Conservation (phyloP, 2,797 vertebrate genomes). For the Hapalemur alaotrensis region DNA sequence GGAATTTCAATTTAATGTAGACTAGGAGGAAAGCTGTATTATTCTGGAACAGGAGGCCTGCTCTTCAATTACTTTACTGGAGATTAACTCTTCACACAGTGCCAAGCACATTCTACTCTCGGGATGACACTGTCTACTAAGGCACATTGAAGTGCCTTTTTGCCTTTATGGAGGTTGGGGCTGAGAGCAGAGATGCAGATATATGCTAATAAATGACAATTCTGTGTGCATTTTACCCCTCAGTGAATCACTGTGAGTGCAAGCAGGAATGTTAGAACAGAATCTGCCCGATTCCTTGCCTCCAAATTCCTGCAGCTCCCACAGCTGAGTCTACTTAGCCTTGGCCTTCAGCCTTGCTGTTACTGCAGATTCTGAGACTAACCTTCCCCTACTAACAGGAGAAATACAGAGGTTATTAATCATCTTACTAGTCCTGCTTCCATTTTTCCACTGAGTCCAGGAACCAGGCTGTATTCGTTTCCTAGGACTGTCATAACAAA, state of each 20-base stretch:
- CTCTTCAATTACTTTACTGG: neutral
- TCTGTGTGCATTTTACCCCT: neutral
- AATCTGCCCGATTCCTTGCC: neutral
- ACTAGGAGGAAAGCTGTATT: neutral
- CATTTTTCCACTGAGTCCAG: neutral
- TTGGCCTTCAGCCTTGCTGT: neutral
- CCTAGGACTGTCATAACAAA: neutral
- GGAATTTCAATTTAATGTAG: neutral
- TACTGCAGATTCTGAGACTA: neutral
- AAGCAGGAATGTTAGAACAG: too few relatives aligned
- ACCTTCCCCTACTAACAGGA: neutral
- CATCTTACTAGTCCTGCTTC: neutral
- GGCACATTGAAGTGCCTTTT: neutral
- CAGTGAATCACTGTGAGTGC: accelerated
- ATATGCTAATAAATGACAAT: too few relatives aligned
- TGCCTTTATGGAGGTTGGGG: too few relatives aligned
- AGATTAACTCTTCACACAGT: neutral
- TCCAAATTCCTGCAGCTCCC: neutral
- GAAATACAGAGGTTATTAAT: neutral
- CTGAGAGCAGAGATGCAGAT: neutral
- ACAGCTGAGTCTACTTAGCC: neutral
- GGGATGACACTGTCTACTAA: neutral
- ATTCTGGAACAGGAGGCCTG: neutral
- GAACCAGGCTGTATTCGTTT: neutral
- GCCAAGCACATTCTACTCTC: neutral